Conservation (phyloP, 2,888 invertebrate genomes). For the Ypsolopha scabrella region DNA sequence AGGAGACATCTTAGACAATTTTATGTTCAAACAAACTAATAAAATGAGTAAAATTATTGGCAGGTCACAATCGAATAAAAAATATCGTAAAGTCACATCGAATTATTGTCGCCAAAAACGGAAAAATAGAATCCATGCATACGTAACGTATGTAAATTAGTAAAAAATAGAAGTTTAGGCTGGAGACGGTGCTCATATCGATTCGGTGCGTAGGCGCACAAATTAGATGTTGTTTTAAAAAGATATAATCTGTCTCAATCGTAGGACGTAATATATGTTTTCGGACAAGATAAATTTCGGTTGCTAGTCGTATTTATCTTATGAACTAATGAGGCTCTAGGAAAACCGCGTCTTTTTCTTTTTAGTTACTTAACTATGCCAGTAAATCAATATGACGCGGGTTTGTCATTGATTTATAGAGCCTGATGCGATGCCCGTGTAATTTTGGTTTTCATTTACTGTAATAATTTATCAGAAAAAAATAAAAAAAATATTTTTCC, state of each 20-base stretch:
- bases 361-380: slow-evolving; percentile 20
- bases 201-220: slow-evolving; percentile 53
- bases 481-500: no score
- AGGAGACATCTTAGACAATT: slow-evolving; percentile 32
- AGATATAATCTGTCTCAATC: slow-evolving; percentile 54
- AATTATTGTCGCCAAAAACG: slow-evolving; percentile 49
- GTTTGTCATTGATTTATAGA: slow-evolving; percentile 37
- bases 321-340: slow-evolving; percentile 39
- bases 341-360: slow-evolving; percentile 25
- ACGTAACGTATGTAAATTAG: slow-evolving; percentile 49
- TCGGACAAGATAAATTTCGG: slow-evolving; percentile 34
- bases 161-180: slow-evolving; percentile 10
- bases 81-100: slow-evolving; percentile 46
- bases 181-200: slow-evolving; percentile 16
- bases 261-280: slow-evolving; percentile 57
- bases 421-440: slow-evolving; percentile 30
- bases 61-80: slow-evolving; percentile 28
- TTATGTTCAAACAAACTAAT: slow-evolving; percentile 42
- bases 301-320: slow-evolving; percentile 34
- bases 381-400: slow-evolving; percentile 41
- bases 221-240: slow-evolving; percentile 46
- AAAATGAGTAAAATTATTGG: slow-evolving; percentile 45
- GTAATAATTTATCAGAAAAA: no score
- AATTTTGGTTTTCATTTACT: slow-evolving; percentile 8
- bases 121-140: slow-evolving; percentile 33